Evolutionary conservation across 2,888 invertebrate genomes (phyloP), one percentile per base, ranked within the genome.

Genomic region (Lottia scabra): DNA sequence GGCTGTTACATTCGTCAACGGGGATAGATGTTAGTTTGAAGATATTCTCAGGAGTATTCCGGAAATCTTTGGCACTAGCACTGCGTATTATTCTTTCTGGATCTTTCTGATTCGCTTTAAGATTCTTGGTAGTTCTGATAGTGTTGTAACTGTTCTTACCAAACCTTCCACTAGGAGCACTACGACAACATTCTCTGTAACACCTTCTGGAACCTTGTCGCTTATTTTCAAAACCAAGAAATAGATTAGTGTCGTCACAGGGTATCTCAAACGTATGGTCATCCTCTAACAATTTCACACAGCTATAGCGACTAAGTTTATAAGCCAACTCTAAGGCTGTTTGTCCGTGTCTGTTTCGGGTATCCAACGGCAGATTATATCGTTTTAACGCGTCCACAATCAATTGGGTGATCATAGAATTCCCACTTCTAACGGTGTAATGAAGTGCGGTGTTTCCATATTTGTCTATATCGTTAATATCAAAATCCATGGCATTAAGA

Each of bases 361-460:
- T 79, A 44, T 80, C 81, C 63, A 80, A 70, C 5, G 64, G 48
- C 16, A 81, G 68, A 65, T 75, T 75, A 67, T 81, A 85, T 70
- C 80, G 81, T 13, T 73, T 73, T 62, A 78, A 79, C 19, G 79
- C 72, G 30, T 80, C 76, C 13, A 83, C 77, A 43, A 88, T 67
- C 1, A 83, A 74, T 43, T 76, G 68, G 0, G 82, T 80, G n/a
- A 86, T 74, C 6, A 73, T 72, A 4, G 73, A 63, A 73, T 85
- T 84, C 19, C 87, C 87, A 0, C 81, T 71, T 65, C 78, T 74
- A 2, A 83, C 87, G 1, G 87, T 85, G 71, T 87, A 88, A 75
- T 88, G 88, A 26, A 89, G 80, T 0, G 87, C 85, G 0, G 89
- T 87, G 75, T 89, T 88, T 8, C 89, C 88, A 46, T 78, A 74